Evolutionary conservation across 2,888 invertebrate species (phyloP).

Genomic region (Drosophila tripunctata): DNA sequence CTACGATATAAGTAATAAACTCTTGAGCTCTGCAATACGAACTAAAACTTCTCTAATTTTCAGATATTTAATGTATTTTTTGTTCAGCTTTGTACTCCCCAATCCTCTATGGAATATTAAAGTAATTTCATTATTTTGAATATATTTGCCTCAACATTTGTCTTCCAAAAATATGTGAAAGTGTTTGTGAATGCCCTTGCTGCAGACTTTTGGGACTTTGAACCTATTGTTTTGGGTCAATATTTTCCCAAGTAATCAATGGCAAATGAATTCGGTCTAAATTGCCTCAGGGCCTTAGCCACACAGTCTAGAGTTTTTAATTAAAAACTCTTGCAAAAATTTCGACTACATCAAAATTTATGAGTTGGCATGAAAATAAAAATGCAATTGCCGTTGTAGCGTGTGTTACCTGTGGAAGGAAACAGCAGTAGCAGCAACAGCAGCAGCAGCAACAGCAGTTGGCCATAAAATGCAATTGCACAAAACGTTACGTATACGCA

Average conservation of each 20-base stretch:
- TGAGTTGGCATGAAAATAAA: slow-evolving; percentile 35
- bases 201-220: not conserved
- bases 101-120: not conserved
- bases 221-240: slow-evolving; percentile 7
- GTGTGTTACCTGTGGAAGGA: slow-evolving; percentile 12
- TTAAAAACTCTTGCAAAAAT: slow-evolving; percentile 61
- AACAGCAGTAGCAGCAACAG: slow-evolving; percentile 8
- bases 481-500: slow-evolving; percentile 45
- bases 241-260: slow-evolving; percentile 44
- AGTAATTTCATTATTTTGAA: not conserved
- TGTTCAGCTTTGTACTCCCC: not conserved
- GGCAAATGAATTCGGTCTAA: slow-evolving; percentile 23
- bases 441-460: slow-evolving; percentile 7
- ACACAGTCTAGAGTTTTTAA: slow-evolving; percentile 43
- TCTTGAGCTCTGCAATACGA: not conserved
- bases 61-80: no score
- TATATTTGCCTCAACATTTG: not conserved
- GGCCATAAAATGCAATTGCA: slow-evolving; percentile 47
- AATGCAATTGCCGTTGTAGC: slow-evolving; percentile 23
- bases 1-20: not conserved
- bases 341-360: slow-evolving; percentile 36
- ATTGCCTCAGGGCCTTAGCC: slow-evolving; percentile 21
- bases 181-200: not conserved
- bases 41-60: slow-evolving; percentile 2
- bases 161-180: not conserved